Evolutionary conservation across 2,888 invertebrate genomes (phyloP), one percentile per base, ranked within the genome.

Genomic region (Sinotaia quadrata): DNA sequence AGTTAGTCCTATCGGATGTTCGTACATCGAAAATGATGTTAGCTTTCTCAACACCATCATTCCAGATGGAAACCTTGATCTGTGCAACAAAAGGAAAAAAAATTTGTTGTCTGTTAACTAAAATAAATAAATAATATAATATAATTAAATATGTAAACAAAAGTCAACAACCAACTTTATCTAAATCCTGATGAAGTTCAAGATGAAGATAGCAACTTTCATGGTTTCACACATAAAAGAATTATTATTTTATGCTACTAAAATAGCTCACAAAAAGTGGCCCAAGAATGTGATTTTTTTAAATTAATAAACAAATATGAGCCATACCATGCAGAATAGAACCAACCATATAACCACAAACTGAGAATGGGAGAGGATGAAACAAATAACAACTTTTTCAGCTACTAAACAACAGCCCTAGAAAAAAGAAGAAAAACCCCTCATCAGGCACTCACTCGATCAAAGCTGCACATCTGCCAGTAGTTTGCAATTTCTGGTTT

Each of bases 401-500:
- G 41, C 18, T 18, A 41, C 3, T 41, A n/a, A 41, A 18, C 15
- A n/a, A 41, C 1, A n/a, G 41, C 3, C 2, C n/a, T 1, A 41
- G n/a, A 41, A 1, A 3, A 3, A 12, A 41, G 3, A 41, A 12
- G 15, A 12, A 18, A n/a, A 41, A 18, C 1, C 4, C 21, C 4
- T 51, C 12, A 10, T 12, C 51, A 21, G 4, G 15, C 41, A 12
- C 67, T 29, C 52, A 81, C 81, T 76, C 72, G 69, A 44, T 82
- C 78, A 63, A 82, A 72, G 44, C 78, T 78, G 58, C 76, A 75
- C n/a, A 68, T 56, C n/a, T 58, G 58, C 82, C 82, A 82, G 67
- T 79, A 69, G 69, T 82, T 82, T 29, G 80, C 77, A 29, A 73
- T 62, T 65, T 75, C 78, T 10, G 81, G 78, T 66, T 82, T 82